Base-by-base conservation (phyloP, 2,888 invertebrate species). In the Drosophila picticornis region DNA sequence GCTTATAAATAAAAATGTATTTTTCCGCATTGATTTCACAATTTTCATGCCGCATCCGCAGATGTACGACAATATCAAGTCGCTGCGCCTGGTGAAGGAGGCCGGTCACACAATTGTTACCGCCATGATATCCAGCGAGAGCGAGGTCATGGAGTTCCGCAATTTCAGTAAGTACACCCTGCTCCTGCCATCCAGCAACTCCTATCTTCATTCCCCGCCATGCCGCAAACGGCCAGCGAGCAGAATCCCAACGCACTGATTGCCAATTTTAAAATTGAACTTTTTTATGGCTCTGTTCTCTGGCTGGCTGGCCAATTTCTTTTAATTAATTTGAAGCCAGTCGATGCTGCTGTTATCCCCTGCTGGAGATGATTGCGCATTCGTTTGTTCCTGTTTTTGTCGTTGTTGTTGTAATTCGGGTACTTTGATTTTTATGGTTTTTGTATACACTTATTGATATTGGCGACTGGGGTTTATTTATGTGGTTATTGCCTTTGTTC, bases 51-150 rank as follows among this genome's bases (percentile, higher is more conserved):
- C 52, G 66, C 73, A 52, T 59, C 75, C 74, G 64, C 92, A 96
- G 96, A 98, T 98, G 97, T 98, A 97, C 92, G 98, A 98, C 93
- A 98, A 98, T 90, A 96, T 98, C 36, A 96, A 96, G 81, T 95
- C 96, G 25, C 94, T 98, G 73, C 94, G 95, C 36, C 94, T 98
- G 80, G 94, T 94, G 31, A 94, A 95, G 50, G 96, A 96, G 84
- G 94, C 94, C 70, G 96, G 96, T 59, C 94, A 95, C 50, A 95
- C 95, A 0, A 94, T 96, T 16, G 97, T 96, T 1, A 95, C 95
- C 9, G 98, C 97, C 53, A 96, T 98, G 96, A 95, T 98, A 77
- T 98, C 98, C 0, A 95, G 96, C 65, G 98, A 98, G 94, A 96
- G 96, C 52, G 98, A 98, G 94, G 94, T 96, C 57, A 97, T 98